Conservation (phyloP, 2,797 vertebrate species). For the Hoplostethus atlanticus region DNA sequence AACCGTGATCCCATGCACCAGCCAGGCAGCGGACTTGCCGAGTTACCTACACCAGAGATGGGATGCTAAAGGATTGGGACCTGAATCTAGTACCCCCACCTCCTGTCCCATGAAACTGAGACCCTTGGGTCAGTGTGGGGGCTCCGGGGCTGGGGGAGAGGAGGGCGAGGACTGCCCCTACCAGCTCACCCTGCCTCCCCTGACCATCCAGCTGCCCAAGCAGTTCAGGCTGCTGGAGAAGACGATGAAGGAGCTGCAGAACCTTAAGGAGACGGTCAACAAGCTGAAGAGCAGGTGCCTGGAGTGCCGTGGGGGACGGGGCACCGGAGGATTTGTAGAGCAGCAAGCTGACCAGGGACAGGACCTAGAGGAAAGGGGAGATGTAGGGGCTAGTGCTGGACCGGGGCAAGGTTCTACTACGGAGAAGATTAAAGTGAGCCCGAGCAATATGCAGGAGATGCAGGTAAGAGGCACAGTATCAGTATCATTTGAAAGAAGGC, state of each 20-base stretch:
- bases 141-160: constrained; percentile 69
- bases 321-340: constrained; percentile 67
- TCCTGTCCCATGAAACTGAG: constrained; percentile 88
- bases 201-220: constrained; percentile 93
- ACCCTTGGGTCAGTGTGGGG: constrained; percentile 86
- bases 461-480: constrained; percentile 70
- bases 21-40: constrained; percentile 60
- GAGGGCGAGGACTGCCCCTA: constrained; percentile 89
- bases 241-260: constrained; percentile 92
- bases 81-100: constrained; percentile 72
- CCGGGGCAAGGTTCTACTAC: constrained; percentile 54
- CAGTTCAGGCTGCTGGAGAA: constrained; percentile 91
- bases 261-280: constrained; percentile 91
- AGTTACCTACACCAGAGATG: constrained; percentile 71
- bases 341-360: constrained; percentile 87
- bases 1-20: constrained; percentile 53
- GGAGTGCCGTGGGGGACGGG: constrained; percentile 85
- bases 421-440: constrained; percentile 58
- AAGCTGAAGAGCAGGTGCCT: constrained; percentile 90
- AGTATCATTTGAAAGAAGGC: constrained; percentile 1
- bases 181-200: constrained; percentile 90
- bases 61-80: constrained; percentile 67
- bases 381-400: constrained; percentile 50
- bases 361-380: constrained; percentile 62
- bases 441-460: constrained; percentile 77